Base-by-base conservation (phyloP, 2,797 vertebrate genomes). In the Scarus forsteni region DNA sequence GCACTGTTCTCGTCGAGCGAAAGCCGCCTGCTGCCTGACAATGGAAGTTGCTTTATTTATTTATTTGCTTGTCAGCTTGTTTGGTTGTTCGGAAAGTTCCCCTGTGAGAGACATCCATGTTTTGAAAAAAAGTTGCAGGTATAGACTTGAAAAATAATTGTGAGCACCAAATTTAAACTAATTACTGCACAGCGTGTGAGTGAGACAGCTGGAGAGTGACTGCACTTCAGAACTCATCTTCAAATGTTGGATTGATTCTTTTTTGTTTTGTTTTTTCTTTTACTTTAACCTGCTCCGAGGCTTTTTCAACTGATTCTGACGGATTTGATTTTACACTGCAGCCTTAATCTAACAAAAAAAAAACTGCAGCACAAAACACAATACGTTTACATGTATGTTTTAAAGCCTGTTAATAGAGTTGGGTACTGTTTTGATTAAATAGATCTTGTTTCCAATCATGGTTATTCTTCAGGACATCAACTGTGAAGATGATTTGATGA, bases 11-110 rank as follows among this genome's bases (percentile, higher is more conserved):
- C 60, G 64, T 42, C 58, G 43, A 79, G 18, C 5, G 19, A 60
- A 53, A 27, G 60, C 77, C 64, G 70, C 45, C 62, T 63, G 58
- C 60, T 65, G 70, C 34, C 69, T 69, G 67, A 46, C 67, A 59
- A 55, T 68, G 49, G 55, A 77, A 46, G 77, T 34, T 35, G 11
- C 13, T 70, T 66, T 44, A 54, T 73, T 79, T 79, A 72, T 79
- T 68, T 54, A 48, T 62, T 68, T 71, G 16, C 54, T 61, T 81
- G 34, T 63, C 59, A 53, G 38, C 59, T 74, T 65, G 27, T 42
- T 53, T 77, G 51, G 39, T 77, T 75, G 58, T 75, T 78, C 10
- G 36, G 50, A 77, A 58, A 66, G 55, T 53, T 80, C 76, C 4
- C 3, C 59, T 76, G 52, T 43, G 43, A 63, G 52, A 57, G 39